Evolutionary conservation across 2,113 vertebrate species (phyloP), one percentile per base, ranked within the genome.

Genomic region (Neodon shergylaensis): DNA sequence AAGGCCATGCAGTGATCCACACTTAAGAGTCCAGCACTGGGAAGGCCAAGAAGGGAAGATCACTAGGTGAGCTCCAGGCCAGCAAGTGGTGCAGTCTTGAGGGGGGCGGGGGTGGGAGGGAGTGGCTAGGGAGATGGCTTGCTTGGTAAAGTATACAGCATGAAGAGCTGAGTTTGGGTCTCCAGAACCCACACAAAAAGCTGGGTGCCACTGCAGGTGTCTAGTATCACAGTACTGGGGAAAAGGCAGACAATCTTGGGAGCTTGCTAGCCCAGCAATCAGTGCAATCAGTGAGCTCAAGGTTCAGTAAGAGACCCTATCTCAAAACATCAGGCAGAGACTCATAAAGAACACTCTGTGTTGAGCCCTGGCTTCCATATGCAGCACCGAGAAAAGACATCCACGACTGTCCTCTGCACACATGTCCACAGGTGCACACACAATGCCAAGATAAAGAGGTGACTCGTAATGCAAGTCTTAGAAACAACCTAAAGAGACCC

Each of bases 401-500:
- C 47, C 78, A 81, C 22, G n/a, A 63, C 33, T 83, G 81, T 83
- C 21, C 13, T 61, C 81, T 26, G 24, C 81, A 28, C n/a, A 28
- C 58, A 63, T 19, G n/a, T 28, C 22, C n/a, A 65, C 81, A 63
- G 19, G 39, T 14, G 36, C 7, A 84, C 39, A 44, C 7, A 61
- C 42, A 83, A 83, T 10, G n/a, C 13, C 65, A 84, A n/a, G 26
- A 83, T 31, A 85, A 44, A 85, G 11, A 92, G 68, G 73, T 84
- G n/a, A 83, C 65, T 92, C 84, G 11, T 52, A n/a, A 94, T 42
- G 74, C 81, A 93, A 61, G 44, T 86, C 61, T 39, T 24, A 36
- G 87, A 92, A 95, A 93, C 31, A 49, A 89, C n/a, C 66, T 78
- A 89, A 87, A 87, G 26, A n/a, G n/a, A 86, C 33, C 63, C 49